Evolutionary conservation across 2,888 invertebrate species (phyloP), one percentile per base, ranked within the genome.

Genomic region (Chloromyia formosa): DNA sequence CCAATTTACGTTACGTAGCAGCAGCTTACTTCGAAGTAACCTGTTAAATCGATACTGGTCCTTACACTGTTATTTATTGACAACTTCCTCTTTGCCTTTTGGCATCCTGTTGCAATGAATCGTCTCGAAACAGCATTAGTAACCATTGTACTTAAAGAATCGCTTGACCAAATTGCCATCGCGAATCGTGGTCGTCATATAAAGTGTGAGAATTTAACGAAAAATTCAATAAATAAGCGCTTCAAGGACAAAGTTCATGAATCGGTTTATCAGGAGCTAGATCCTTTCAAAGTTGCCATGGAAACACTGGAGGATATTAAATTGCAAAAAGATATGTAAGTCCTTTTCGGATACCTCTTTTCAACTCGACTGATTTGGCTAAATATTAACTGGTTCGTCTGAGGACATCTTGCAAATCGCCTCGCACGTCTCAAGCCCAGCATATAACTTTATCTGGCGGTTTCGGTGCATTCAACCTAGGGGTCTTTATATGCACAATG

Each of bases 281-380:
- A 78, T 73, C 75, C 74, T 3, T 73, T 78, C n/a, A 74, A 75
- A 53, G 60, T 72, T 4, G 64, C 76, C 0, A 23, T 69, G 20
- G 40, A 72, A 16, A n/a, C 27, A 1, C 22, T 77, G 4, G 73
- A 76, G 40, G 74, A 75, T 53, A 45, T 74, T n/a, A 76, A 77
- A 73, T 22, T 77, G 0, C 27, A 75, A 60, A 49, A 74, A n/a
- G 77, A 78, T 60, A 76, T 75, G 78, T 77, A 72, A 66, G 71
- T n/a, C n/a, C n/a, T n/a, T n/a, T n/a, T n/a, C n/a, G n/a, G n/a
- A n/a, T n/a, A n/a, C 71, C n/a, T n/a, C n/a, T n/a, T n/a, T n/a
- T n/a, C n/a, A 9, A 35, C 42, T 40, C 14, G 22, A 49, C 1
- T 20, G 14, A 20, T 0, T 23, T 53, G 12, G 54, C n/a, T 12